Evolutionary conservation across 2,113 vertebrate species (phyloP).

Genomic region (Heptranchias perlo): DNA sequence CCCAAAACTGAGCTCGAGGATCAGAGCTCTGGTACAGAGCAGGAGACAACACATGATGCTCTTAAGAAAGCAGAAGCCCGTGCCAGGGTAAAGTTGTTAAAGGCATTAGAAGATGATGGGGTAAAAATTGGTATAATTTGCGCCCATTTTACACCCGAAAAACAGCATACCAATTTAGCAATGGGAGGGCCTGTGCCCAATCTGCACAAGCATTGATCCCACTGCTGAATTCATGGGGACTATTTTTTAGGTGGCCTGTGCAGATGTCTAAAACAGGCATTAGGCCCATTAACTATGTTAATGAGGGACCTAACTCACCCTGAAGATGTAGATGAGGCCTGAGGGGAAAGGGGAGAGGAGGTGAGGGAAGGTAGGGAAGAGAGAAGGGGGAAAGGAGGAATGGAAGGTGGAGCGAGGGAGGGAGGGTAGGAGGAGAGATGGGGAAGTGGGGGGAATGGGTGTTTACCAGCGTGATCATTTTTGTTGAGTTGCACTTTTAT

Average conservation of each 20-base stretch:
- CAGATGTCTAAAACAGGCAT: too few relatives aligned
- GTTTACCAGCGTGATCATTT: background rate
- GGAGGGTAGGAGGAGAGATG: background rate
- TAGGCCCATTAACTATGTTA: too few relatives aligned
- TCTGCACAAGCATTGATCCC: background rate
- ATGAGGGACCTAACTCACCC: too few relatives aligned
- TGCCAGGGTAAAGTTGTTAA: too few relatives aligned
- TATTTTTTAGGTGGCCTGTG: too few relatives aligned
- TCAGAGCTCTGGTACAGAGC: background rate
- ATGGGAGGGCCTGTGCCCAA: background rate
- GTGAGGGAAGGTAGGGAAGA: too few relatives aligned
- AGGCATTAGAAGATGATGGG: too few relatives aligned
- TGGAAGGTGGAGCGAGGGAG: background rate
- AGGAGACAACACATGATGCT: background rate
- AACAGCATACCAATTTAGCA: background rate
- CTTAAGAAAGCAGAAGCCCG: background rate
- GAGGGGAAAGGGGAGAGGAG: too few relatives aligned
- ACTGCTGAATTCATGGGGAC: too few relatives aligned
- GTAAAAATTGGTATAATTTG: background rate
- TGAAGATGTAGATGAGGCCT: too few relatives aligned
- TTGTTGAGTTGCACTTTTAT: background rate
- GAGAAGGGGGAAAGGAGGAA: too few relatives aligned
- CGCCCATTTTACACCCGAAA: background rate
- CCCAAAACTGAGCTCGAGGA: background rate
- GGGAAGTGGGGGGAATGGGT: background rate